Evolutionary conservation across 2,113 vertebrate species (phyloP).

Genomic region (Myotis brandtii): DNA sequence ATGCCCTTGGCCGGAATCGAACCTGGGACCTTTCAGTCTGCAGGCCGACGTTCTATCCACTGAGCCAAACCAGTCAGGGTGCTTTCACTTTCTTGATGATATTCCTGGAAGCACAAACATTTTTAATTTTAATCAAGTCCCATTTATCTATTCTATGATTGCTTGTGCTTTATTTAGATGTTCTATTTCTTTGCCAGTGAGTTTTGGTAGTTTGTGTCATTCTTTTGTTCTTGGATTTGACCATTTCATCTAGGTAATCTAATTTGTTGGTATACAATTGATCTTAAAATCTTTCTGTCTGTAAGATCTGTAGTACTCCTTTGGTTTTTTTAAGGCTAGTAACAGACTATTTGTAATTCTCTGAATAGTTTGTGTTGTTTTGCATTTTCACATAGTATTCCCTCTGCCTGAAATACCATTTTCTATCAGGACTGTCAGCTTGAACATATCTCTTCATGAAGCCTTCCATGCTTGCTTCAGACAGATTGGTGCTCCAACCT

Average conservation of each 20-base stretch:
- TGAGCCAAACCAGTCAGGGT: too few species aligned
- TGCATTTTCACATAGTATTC: background rate
- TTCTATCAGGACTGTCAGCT: constrained; percentile 6
- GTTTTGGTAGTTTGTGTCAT: background rate
- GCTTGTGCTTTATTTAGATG: background rate
- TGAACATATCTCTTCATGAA: background rate
- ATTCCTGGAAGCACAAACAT: background rate
- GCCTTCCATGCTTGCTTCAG: background rate
- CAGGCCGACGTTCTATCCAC: too few species aligned
- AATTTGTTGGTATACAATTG: background rate
- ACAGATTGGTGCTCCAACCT: background rate
- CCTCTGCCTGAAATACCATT: background rate
- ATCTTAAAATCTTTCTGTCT: background rate
- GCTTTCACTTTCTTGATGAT: background rate
- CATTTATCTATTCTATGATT: background rate
- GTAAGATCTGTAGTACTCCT: background rate
- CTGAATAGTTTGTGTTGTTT: background rate
- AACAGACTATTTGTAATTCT: constrained; percentile 13
- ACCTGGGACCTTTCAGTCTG: too few species aligned
- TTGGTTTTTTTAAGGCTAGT: background rate
- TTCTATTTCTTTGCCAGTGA: background rate
- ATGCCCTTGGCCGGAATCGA: too few species aligned
- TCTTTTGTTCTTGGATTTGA: background rate
- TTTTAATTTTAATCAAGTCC: constrained; percentile 21
- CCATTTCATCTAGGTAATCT: background rate